Evolutionary conservation across 2,888 invertebrate genomes (phyloP).

Genomic region (Acleris literana): DNA sequence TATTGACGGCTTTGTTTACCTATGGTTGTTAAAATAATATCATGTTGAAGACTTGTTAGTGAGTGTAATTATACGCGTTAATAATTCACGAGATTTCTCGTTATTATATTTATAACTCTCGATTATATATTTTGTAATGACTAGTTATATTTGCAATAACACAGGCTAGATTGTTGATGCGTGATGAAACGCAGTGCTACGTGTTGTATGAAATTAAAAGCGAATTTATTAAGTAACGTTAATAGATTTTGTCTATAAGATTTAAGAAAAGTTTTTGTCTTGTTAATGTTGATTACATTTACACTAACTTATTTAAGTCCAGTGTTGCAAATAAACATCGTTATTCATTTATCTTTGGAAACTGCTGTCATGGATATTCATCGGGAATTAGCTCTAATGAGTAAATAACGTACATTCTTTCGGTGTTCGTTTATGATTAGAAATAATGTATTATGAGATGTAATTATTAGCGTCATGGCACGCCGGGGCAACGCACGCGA

Average conservation of each 20-base stretch:
- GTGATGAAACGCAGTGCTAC: conserved; percentile 14
- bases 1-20: no score
- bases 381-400: background rate
- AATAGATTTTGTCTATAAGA: background rate
- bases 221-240: no score
- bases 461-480: conserved; percentile 20
- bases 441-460: conserved; percentile 16
- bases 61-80: background rate
- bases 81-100: conserved; percentile 4
- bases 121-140: no score
- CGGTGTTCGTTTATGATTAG: conserved; percentile 18
- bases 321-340: background rate
- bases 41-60: background rate
- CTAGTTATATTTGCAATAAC: background rate
- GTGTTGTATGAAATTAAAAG: conserved; percentile 4
- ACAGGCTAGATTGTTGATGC: conserved; percentile 11
- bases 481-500: conserved; percentile 27
- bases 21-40: background rate
- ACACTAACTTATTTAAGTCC: background rate
- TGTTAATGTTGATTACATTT: background rate
- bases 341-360: background rate
- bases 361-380: conserved; percentile 8
- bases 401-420: conserved; percentile 17
- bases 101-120: conserved; percentile 9
- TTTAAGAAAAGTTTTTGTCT: background rate